Evolutionary conservation across 2,888 invertebrate genomes (phyloP), one percentile per base, ranked within the genome.

Genomic region (Macrosiphum euphorbiae): DNA sequence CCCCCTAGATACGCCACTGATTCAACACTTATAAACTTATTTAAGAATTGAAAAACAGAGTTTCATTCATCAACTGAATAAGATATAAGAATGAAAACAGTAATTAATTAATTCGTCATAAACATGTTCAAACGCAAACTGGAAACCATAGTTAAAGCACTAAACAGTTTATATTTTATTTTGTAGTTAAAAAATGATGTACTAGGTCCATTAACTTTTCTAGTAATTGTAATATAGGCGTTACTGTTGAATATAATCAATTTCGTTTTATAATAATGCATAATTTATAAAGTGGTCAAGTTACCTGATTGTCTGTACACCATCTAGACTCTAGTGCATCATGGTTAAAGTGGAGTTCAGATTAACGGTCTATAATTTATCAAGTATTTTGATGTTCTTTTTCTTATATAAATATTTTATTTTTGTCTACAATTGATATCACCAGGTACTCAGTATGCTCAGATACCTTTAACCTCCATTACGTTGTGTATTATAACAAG

Each of bases 401-500:
- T 88, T 44, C 85, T 86, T 24, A 10, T 28, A 78, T 78, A 35
- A 20, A 78, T 78, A n/a, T 55, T 88, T 88, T 67, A 87, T 11
- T 41, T 35, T 50, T 67, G 47, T 47, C 28, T 47, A 61, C 88
- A 67, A 88, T 52, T 88, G 50, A 88, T 92, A 92, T 67, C 41
- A 85, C 55, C 84, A 86, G 58, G 26, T 92, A 47, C 58, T 87
- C 35, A n/a, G 86, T 61, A 13, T 58, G n/a, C 58, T n/a, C 35
- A 78, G 44, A 47, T 90, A 58, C 5, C 4, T 91, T 87, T 92
- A 86, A 58, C 85, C 16, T 87, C 47, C 41, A 88, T 88, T 52
- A 52, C n/a, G n/a, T 84, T 58, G 58, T 93, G 50, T 93, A 89
- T 88, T 67, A 78, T 88, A 93, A 88, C 35, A 93, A 85, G 89